Base-by-base conservation (phyloP, 2,888 invertebrate species). In the Melanchra persicariae region DNA sequence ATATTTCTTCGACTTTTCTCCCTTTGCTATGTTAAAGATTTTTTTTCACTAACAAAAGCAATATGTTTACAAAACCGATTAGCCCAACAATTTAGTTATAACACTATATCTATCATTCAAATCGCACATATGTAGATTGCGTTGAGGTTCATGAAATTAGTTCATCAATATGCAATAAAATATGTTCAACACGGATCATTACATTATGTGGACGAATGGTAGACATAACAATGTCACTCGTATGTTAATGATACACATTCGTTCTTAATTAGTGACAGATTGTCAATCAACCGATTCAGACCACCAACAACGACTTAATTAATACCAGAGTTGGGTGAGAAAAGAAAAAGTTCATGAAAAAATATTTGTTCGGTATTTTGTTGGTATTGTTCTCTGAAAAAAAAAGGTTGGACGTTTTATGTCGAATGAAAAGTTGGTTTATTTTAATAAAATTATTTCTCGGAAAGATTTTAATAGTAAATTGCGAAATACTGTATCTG, bases 191-290 rank as follows among this genome's bases (percentile, higher is more conserved):
- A 47, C 22, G 47, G 26, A 49, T 49, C 40, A 71, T 78, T 34
- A 58, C 40, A 43, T 54, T 34, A 47, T 45, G 58, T 70, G 7
- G 24, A 74, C 40, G 37, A 43, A 70, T 63, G 77, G 62, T 19
- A 43, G 26, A 43, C 58, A 62, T 76, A 55, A 54, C 61, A 30
- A 6, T 10, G 19, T 19, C 7, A 7, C 45, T 10, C 24, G 8
- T 22, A 15, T 51, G 70, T 70, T 81, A 81, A 57, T 66, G 7
- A 12, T 43, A 43, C 30, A 12, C 77, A 64, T 57, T 70, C 12
- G 55, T 49, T 43, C 19, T n/a, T 70, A 70, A 78, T 81, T 81
- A 78, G 76, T 65, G 54, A 80, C 77, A 81, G 57, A 64, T 62
- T 81, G 70, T 78, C 77, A 49, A 37, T 76, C 81, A 78, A 62